A percentile compares a stretch with the other conserved stretches of the same genome.
Evolutionary conservation across 2,113 vertebrate species (phyloP).

Genomic region (Acanthisitta chloris): DNA sequence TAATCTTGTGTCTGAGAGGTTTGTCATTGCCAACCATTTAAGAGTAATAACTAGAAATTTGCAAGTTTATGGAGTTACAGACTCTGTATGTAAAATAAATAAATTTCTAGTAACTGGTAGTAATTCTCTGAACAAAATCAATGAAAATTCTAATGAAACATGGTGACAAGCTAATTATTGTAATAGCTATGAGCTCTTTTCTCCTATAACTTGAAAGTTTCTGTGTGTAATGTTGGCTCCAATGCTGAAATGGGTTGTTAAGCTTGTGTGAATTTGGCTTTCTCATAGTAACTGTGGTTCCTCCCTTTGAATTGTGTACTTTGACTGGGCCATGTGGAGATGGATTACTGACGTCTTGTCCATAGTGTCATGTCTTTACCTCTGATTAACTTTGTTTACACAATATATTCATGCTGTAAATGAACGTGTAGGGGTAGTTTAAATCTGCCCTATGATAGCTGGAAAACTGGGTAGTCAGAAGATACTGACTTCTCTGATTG

Average conservation of each 20-base stretch:
- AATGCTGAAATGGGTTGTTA: neutral
- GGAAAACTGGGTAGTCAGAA: neutral
- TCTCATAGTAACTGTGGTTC: neutral
- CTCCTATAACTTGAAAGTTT: neutral
- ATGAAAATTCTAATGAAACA: neutral
- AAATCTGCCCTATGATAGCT: neutral
- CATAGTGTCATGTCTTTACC: neutral
- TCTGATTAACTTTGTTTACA: neutral
- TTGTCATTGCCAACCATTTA: neutral
- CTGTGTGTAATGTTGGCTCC: neutral
- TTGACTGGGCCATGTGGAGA: neutral
- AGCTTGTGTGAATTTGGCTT: neutral
- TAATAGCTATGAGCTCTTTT: neutral
- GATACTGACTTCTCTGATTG: neutral
- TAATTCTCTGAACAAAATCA: neutral
- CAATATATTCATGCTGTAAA: neutral
- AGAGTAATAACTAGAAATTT: neutral
- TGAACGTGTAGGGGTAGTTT: neutral
- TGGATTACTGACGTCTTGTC: neutral
- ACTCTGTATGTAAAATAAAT: neutral
- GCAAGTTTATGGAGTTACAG: neutral
- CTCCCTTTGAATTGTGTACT: neutral
- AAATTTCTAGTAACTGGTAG: neutral
- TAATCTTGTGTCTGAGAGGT: neutral
- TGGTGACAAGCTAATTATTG: neutral